Evolutionary conservation across 2,113 vertebrate species (phyloP).

Genomic region (Pseudorectes ferrugineus): DNA sequence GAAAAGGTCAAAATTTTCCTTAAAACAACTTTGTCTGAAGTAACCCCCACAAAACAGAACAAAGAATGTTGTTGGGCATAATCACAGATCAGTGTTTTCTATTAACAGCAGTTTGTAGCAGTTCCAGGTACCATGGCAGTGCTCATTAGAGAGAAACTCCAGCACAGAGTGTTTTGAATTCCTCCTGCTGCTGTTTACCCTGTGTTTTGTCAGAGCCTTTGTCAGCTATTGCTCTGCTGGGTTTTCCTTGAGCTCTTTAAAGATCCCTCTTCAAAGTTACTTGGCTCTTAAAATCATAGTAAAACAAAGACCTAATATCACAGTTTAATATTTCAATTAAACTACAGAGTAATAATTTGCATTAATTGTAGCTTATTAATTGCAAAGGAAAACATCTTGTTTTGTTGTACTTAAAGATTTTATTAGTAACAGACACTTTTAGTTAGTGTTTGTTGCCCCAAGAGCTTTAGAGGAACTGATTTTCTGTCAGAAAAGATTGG

Average conservation of each 20-base stretch:
- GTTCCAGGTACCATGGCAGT: background rate
- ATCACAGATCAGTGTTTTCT: background rate
- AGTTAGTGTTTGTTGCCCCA: conserved; percentile 71
- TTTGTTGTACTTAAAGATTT: conserved; percentile 64
- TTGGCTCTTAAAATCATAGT: background rate
- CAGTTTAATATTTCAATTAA: conserved; percentile 19
- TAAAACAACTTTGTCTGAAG: background rate
- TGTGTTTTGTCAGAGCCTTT: background rate
- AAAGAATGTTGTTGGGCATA: background rate
- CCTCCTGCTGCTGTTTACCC: background rate
- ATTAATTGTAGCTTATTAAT: conserved; percentile 52
- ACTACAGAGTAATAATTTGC: background rate
- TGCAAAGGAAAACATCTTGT: conserved; percentile 56
- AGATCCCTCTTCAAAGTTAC: background rate
- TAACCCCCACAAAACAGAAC: background rate
- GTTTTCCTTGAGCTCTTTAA: background rate
- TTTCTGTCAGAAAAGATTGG: conserved; percentile 89
- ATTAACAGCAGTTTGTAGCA: background rate
- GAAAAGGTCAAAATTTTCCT: background rate
- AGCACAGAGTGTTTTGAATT: background rate
- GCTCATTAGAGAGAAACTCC: background rate
- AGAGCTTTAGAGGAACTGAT: conserved; percentile 87
- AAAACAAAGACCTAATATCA: background rate
- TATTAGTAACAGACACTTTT: conserved; percentile 66
- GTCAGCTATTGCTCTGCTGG: background rate